phyloP scores from a whole-genome alignment of 2,888 invertebrate genomes.

The Sisyra terminalis region DNA sequence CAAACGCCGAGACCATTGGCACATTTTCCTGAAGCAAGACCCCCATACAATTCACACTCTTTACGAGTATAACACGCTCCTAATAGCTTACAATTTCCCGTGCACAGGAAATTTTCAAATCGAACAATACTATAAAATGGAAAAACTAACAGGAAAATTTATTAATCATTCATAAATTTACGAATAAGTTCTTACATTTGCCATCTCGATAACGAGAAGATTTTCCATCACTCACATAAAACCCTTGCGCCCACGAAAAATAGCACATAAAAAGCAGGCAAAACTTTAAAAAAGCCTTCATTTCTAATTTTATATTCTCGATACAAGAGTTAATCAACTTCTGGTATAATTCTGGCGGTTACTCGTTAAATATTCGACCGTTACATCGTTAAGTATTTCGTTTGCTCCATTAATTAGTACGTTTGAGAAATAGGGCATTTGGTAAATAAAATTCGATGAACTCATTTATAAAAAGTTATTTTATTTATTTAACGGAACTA shows the following conservation, averaged over 20 bases:
- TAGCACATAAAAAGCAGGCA: background rate
- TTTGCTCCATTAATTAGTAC: too few species aligned
- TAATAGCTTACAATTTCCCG: slow-evolving; percentile 42
- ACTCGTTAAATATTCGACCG: too few species aligned
- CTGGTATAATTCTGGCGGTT: too few species aligned
- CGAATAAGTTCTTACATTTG: background rate
- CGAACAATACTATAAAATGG: slow-evolving; percentile 39
- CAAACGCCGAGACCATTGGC: slow-evolving; percentile 60
- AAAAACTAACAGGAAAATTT: slow-evolving; percentile 6
- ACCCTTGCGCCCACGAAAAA: background rate
- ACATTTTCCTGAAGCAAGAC: slow-evolving; percentile 55
- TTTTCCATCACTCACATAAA: too few species aligned
- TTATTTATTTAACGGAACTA: background rate
- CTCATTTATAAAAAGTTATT: background rate
- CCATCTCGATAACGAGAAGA: background rate
- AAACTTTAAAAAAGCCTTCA: background rate
- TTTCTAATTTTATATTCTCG: background rate
- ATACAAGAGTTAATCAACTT: background rate
- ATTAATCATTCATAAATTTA: background rate
- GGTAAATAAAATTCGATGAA: too few species aligned
- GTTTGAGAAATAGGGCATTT: too few species aligned
- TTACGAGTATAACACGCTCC: slow-evolving; percentile 66
- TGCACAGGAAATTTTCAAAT: slow-evolving; percentile 55
- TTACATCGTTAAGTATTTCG: too few species aligned
- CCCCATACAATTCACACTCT: slow-evolving; percentile 54